phyloP scores from a whole-genome alignment of 1,140 invertebrate genomes.

The Drosophila gunungcola region DNA sequence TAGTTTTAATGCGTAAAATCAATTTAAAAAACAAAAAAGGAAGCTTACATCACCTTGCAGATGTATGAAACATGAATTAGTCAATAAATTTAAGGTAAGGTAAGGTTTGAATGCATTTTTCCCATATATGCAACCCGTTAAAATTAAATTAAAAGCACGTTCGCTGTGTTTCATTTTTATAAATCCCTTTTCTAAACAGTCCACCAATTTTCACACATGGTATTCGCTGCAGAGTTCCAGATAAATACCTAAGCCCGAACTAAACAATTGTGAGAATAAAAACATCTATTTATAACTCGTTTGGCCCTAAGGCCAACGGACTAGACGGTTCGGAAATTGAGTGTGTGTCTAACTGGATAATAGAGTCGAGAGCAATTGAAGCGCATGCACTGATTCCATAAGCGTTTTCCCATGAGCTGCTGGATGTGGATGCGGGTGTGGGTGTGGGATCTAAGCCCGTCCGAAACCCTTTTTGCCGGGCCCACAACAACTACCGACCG shows the following conservation, averaged over 20 bases:
- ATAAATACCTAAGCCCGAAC: conserved; percentile 25
- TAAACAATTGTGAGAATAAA: conserved; percentile 20
- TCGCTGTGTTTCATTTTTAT: not conserved
- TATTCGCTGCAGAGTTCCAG: not conserved
- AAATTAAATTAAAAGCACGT: not conserved
- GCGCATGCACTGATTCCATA: conserved; percentile 70
- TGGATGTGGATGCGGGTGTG: not conserved
- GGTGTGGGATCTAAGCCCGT: conserved; percentile 22
- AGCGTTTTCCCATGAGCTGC: conserved; percentile 33
- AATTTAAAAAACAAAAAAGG: not conserved
- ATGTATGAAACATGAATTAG: too few relatives aligned
- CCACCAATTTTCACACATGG: conserved; percentile 27
- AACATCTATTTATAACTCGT: conserved; percentile 22
- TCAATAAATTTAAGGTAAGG: too few relatives aligned
- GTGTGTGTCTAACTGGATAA: conserved; percentile 56
- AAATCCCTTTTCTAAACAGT: conserved; percentile 20
- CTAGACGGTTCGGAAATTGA: conserved; percentile 16
- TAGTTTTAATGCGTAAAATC: too few relatives aligned
- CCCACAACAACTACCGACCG: conserved; percentile 18
- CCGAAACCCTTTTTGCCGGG: conserved; percentile 15
- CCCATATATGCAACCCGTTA: too few relatives aligned
- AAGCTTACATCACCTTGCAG: too few relatives aligned
- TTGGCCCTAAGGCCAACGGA: conserved; percentile 1
- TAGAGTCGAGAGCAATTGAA: conserved; percentile 66
- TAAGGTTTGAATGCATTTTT: too few relatives aligned